Evolutionary conservation across 2,797 vertebrate species (phyloP), one percentile per base, ranked within the genome.

Genomic region (Hozukius guyotensis): DNA sequence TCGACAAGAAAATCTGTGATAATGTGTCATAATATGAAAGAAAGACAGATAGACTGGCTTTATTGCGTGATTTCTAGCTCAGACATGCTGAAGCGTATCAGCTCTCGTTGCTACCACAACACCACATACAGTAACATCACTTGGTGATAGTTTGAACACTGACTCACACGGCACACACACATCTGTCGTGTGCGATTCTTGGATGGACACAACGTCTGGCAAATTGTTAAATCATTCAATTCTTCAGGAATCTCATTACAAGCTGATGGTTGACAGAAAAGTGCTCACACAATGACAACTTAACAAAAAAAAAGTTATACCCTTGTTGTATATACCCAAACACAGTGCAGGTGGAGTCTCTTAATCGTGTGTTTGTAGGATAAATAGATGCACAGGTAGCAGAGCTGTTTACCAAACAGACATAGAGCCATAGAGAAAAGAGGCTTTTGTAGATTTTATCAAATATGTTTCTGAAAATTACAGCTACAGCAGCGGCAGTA

Each of bases 171-270:
- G 31, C 71, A 75, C 49, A 64, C 69, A 79, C 68, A 80, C 53
- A 72, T 74, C 77, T 83, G 72, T 22, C 77, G 57, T 63, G 68
- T 81, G 75, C 2, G 55, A 86, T 75, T 67, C 32, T 72, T 49
- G 61, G 74, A 59, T 52, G 66, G 70, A 71, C 64, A 70, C 49
- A 71, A 55, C 4, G n/a, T 78, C 69, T 72, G 75, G 52, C 13
- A n/a, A 82, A 75, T 68, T 49, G 70, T 72, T 78, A 71, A 81
- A 62, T 81, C 9, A 38, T 57, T 36, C 3, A 25, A 61, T 72
- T 71, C 13, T 62, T 60, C n/a, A 3, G 34, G 56, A 71, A 24
- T 70, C n/a, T 66, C 46, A 75, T 76, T 66, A 38, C 10, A 76
- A 59, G 57, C 22, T 53, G n/a, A 42, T 46, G 24, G 67, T 22